Evolutionary conservation across 2,888 invertebrate genomes (phyloP).

Genomic region (Drosophila niveifrons): DNA sequence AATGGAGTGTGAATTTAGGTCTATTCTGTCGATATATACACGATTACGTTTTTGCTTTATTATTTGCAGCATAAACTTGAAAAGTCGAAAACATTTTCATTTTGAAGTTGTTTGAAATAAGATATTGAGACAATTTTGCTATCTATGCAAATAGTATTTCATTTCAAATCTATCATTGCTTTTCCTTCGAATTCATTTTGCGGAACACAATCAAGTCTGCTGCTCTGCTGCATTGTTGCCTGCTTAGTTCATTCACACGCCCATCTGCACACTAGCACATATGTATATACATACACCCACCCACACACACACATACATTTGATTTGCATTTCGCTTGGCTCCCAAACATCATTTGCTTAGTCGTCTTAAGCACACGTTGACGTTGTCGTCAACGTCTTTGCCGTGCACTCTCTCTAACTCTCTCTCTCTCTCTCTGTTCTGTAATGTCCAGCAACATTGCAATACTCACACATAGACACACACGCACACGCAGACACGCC

Average conservation of each 20-base stretch:
- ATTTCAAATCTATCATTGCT: not conserved
- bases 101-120: not conserved
- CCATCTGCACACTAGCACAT: constrained; percentile 12
- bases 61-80: too few relatives aligned
- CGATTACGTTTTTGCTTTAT: too few relatives aligned
- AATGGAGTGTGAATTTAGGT: too few relatives aligned
- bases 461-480: constrained; percentile 1
- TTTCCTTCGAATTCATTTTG: constrained; percentile 27
- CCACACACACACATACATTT: constrained; percentile 43
- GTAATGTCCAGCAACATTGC: constrained; percentile 15
- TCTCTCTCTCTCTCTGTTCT: constrained; percentile 12
- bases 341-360: constrained; percentile 67
- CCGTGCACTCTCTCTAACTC: constrained; percentile 1
- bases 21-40: too few relatives aligned
- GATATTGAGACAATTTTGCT: too few relatives aligned
- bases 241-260: constrained; percentile 42
- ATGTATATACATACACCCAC: not conserved
- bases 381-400: constrained; percentile 49
- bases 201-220: constrained; percentile 27
- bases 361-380: constrained; percentile 75
- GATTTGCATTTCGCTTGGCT: constrained; percentile 75
- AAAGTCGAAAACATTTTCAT: too few relatives aligned
- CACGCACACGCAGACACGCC: constrained; percentile 2
- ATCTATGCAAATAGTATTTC: not conserved
- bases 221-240: constrained; percentile 24